Conservation (phyloP, 2,113 vertebrate genomes). For the Pan troglodytes region NHGRI_mPanTro3-v2.1_pri NC_072410.2:35982001-35982500, state of each 20-base stretch:
- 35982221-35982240: constrained; percentile 83
- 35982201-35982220: constrained; percentile 76
- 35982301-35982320: constrained; percentile 77
- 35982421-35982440: constrained; percentile 68
- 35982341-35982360: constrained; percentile 81
- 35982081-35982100: constrained; percentile 72
- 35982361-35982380: constrained; percentile 77
- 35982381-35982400: constrained; percentile 76
- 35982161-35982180: constrained; percentile 59
- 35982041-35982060: constrained; percentile 68
- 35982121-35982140: constrained; percentile 75
- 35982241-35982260: constrained; percentile 80
- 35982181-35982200: constrained; percentile 78
- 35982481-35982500: constrained; percentile 78
- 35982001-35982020: constrained; percentile 4
- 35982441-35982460: constrained; percentile 76
- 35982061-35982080: constrained; percentile 66
- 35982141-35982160: constrained; percentile 75
- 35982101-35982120: constrained; percentile 75
- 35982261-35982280: constrained; percentile 69
- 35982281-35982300: constrained; percentile 81
- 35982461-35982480: constrained; percentile 78
- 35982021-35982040: constrained; percentile 57
- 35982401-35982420: constrained; percentile 68
- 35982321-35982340: constrained; percentile 74